phyloP scores from a whole-genome alignment of 2,113 vertebrate genomes.

The Xenopus laevis region DNA sequence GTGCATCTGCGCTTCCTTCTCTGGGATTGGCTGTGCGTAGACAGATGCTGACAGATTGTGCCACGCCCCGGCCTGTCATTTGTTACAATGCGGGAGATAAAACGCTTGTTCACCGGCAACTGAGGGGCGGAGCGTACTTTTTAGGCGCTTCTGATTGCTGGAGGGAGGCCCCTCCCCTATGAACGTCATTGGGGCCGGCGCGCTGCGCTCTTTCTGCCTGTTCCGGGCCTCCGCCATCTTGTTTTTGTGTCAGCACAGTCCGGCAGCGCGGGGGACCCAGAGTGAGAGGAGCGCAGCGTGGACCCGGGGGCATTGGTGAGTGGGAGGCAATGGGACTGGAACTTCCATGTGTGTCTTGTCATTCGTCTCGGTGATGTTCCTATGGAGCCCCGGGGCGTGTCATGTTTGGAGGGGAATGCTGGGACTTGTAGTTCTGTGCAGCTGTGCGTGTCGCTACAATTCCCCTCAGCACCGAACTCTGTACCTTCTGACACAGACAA shows the following conservation, averaged over 20 bases:
- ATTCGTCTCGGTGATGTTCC: not conserved
- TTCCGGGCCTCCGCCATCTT: conserved; percentile 42
- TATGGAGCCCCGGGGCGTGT: too few species aligned
- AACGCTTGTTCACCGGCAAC: conserved; percentile 9
- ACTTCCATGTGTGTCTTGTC: not conserved
- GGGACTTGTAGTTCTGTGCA: too few species aligned
- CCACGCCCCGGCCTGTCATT: too few species aligned
- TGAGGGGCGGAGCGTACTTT: not conserved
- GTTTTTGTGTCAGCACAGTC: conserved; percentile 36
- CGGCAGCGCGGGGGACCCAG: conserved; percentile 11
- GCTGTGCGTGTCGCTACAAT: not conserved
- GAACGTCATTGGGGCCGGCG: conserved; percentile 12
- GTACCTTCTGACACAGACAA: too few species aligned
- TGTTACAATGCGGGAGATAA: too few species aligned
- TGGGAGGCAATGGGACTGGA: not conserved
- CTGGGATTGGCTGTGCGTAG: too few species aligned
- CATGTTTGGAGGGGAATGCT: too few species aligned
- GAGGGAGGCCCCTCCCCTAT: not conserved
- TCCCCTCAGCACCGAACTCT: not conserved
- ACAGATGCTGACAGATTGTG: not conserved
- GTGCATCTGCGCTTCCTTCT: too few species aligned
- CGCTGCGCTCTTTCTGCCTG: conserved; percentile 18
- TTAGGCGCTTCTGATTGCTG: not conserved
- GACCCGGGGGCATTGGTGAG: conserved; percentile 26
- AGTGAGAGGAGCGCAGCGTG: conserved; percentile 8